phyloP scores from a whole-genome alignment of 2,797 vertebrate species.

The Chelon auratus region DNA sequence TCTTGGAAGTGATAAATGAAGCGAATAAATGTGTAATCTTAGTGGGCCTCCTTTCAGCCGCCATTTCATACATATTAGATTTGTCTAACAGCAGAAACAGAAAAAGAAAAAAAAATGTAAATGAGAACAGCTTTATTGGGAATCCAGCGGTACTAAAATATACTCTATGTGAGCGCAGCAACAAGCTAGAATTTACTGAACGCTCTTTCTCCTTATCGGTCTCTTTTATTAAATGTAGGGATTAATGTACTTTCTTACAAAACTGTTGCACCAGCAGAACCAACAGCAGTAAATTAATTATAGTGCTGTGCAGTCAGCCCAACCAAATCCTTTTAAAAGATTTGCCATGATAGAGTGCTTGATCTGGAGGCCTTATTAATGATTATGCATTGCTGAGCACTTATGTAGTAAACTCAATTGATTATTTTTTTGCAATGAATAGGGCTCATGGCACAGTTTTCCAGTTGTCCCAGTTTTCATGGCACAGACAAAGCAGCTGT shows the following conservation, averaged over 20 bases:
- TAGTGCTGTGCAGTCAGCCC: neutral
- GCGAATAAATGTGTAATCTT: too few relatives aligned
- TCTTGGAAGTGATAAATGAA: too few relatives aligned
- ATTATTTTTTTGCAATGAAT: slow-evolving; percentile 17
- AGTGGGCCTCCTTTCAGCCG: too few relatives aligned
- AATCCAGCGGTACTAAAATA: too few relatives aligned
- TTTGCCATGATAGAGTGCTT: slow-evolving; percentile 8
- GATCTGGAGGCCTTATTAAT: slow-evolving; percentile 22
- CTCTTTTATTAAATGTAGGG: neutral
- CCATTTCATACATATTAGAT: too few relatives aligned
- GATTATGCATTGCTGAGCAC: neutral
- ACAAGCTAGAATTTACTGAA: neutral
- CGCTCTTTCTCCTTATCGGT: neutral
- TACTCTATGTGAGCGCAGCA: too few relatives aligned
- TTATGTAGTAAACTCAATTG: slow-evolving; percentile 7
- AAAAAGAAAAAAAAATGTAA: too few relatives aligned
- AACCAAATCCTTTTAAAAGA: slow-evolving; percentile 21
- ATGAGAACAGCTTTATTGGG: too few relatives aligned
- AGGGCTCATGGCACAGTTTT: neutral
- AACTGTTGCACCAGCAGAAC: neutral
- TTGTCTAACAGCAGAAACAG: too few relatives aligned
- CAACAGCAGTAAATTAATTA: slow-evolving; percentile 3
- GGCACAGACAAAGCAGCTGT: neutral
- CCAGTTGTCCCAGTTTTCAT: neutral
- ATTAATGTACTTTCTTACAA: neutral